phyloP scores from a whole-genome alignment of 2,113 vertebrate species.

The western clawed frog (Xenopus tropicalis) region UCB_Xtro_10.0 CM004445.2:135012001-135012500 shows the following conservation, averaged over 20 bases:
- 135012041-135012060: slow-evolving; percentile 7
- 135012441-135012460: slow-evolving; percentile 79
- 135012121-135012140: not conserved
- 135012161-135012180: not conserved
- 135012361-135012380: slow-evolving; percentile 58
- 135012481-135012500: slow-evolving; percentile 85
- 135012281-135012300: not conserved
- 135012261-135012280: not conserved
- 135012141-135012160: not conserved
- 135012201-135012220: not conserved
- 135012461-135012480: slow-evolving; percentile 80
- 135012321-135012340: not conserved
- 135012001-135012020: not conserved
- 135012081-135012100: slow-evolving; percentile 17
- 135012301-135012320: not conserved
- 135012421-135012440: slow-evolving; percentile 79
- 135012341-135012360: not conserved
- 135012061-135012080: not conserved
- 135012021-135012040: not conserved
- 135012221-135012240: not conserved
- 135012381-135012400: slow-evolving; percentile 80
- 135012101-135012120: slow-evolving; percentile 7
- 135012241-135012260: not conserved
- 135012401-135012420: slow-evolving; percentile 82
- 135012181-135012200: not conserved